Conservation (phyloP, 2,888 invertebrate genomes). For the Chrysomela aeneicollis region DNA sequence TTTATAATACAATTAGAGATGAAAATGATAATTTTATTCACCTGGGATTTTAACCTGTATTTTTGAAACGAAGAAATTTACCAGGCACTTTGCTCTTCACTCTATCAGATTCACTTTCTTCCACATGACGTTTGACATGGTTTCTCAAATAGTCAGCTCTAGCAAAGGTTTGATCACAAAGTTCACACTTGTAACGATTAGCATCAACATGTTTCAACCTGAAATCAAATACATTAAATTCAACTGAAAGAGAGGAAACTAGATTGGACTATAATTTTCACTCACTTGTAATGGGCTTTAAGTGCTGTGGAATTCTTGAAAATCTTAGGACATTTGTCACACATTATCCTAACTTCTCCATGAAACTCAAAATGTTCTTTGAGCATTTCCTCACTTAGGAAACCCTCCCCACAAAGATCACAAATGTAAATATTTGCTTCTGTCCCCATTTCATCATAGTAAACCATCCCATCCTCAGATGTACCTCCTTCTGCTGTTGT, state of each 20-base stretch:
- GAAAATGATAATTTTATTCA: neutral
- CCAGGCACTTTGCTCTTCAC: slow-evolving; percentile 31
- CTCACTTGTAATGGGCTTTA: slow-evolving; percentile 36
- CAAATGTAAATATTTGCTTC: slow-evolving; percentile 29
- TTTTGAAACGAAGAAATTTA: slow-evolving; percentile 38
- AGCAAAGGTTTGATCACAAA: slow-evolving; percentile 34
- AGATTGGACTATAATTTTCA: neutral
- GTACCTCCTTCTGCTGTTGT: neutral
- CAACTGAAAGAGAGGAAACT: neutral
- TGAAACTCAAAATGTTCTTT: slow-evolving; percentile 30
- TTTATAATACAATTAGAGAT: slow-evolving; percentile 6
- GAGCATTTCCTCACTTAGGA: slow-evolving; percentile 17
- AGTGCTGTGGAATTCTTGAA: slow-evolving; percentile 32
- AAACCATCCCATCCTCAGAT: neutral
- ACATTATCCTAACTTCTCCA: slow-evolving; percentile 30
- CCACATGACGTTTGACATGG: slow-evolving; percentile 32
- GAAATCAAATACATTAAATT: slow-evolving; percentile 1
- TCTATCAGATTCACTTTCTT: slow-evolving; percentile 22
- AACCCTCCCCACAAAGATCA: slow-evolving; percentile 34
- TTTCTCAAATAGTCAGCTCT: slow-evolving; percentile 37
- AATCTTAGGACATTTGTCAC: slow-evolving; percentile 35
- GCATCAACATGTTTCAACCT: slow-evolving; percentile 35
- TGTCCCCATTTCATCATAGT: slow-evolving; percentile 18
- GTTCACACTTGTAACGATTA: slow-evolving; percentile 31
- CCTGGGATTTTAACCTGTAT: slow-evolving; percentile 23